Evolutionary conservation across 2,113 vertebrate species (phyloP), one percentile per base, ranked within the genome.

Genomic region (Xyliphius kryptos): DNA sequence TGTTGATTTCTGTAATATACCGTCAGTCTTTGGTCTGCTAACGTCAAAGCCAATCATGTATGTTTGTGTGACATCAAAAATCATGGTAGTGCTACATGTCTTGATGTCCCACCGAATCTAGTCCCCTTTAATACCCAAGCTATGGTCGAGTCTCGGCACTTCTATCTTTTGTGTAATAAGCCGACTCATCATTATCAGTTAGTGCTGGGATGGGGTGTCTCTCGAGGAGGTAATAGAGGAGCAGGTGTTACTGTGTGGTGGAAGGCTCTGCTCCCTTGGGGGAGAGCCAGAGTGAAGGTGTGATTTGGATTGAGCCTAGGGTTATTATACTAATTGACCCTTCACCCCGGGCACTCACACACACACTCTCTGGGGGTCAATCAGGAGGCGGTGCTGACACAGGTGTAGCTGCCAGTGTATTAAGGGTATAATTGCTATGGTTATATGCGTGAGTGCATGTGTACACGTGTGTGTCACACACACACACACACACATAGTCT

Each of bases 241-340:
- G 79, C 81, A 66, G 72, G 74, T 70, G 72, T 51, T 62, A 16
- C 56, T 64, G 57, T 72, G 71, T 37, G 74, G 65, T n/a, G 66
- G 63, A 60, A 70, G 60, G 48, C 67, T 21, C 17, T 19, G 9
- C 12, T 46, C 57, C 47, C 36, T 40, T 16, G 17, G 70, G 14
- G 68, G 57, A 55, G 21, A 19, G 47, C 51, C 46, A 56, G 26
- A 63, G 55, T n/a, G 41, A 56, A 73, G 74, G 79, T 82, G 83
- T 76, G 81, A 81, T 81, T 79, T 71, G 83, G 84, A 86, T 85
- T 81, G 78, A 74, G 83, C 85, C 77, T 36, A 74, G 70, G 82
- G 84, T 89, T 83, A 85, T 88, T 87, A 86, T 82, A 80, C 82
- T 87, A 88, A 87, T 87, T 86, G 83, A 88, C 86, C 86, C 84